Evolutionary conservation across 1,140 invertebrate species (phyloP).

Genomic region (Asobara japonica): DNA sequence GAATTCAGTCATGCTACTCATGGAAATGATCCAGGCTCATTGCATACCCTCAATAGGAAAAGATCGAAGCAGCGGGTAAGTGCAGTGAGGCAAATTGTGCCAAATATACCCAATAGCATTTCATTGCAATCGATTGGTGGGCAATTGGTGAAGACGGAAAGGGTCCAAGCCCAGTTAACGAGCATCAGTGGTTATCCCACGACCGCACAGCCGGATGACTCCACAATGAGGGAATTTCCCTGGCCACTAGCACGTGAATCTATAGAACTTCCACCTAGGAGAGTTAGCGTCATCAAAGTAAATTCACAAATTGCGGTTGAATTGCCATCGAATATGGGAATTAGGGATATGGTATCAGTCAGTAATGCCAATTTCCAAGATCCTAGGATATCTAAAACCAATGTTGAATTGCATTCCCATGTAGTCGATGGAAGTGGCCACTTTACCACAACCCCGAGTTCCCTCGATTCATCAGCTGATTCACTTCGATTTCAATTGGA

Average conservation of each 20-base stretch:
- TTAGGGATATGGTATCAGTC: neutral
- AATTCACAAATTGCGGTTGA: neutral
- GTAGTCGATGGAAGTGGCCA: neutral
- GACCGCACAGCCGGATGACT: neutral
- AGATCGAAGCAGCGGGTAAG: neutral
- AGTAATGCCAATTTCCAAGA: neutral
- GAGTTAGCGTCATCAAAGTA: neutral
- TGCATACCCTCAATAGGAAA: neutral
- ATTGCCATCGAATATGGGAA: neutral
- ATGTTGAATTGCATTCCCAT: constrained; percentile 19
- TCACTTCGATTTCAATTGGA: constrained; percentile 24
- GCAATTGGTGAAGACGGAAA: neutral
- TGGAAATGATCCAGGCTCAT: neutral
- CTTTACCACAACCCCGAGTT: neutral
- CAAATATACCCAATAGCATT: neutral
- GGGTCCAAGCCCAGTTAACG: neutral
- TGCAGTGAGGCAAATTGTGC: neutral
- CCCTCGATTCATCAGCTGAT: constrained; percentile 16
- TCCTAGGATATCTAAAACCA: constrained; percentile 14
- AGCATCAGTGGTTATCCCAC: neutral
- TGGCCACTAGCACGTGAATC: neutral
- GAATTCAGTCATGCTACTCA: neutral
- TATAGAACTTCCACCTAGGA: neutral
- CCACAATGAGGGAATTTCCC: neutral
- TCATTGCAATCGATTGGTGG: neutral